Evolutionary conservation across 2,797 vertebrate species (phyloP), one percentile per base, ranked within the genome.

Genomic region (Cottoperca gobio): DNA sequence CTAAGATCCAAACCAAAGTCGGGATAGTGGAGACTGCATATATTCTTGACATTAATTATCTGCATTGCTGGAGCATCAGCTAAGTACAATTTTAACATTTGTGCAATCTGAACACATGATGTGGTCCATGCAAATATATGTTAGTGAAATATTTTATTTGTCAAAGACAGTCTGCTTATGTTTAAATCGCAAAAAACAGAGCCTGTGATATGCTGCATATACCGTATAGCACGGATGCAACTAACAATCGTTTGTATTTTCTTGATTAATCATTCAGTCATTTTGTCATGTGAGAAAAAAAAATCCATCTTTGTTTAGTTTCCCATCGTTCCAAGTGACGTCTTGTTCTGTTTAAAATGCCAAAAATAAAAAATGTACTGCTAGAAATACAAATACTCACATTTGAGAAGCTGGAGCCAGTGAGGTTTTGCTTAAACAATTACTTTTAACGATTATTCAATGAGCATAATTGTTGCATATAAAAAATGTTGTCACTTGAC

Each of bases 121-220:
- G 33, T 16, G 12, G 11, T 71, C n/a, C 24, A 40, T 54, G 5
- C 1, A 45, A 52, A 74, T 24, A 26, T 19, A 46, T 14, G 5
- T 21, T 35, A 24, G 5, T 43, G 28, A 1, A 65, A 35, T 37
- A 52, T 42, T 57, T 4, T 3, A 13, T 52, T 21, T 19, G 8
- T 17, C 31, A 45, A 10, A 43, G 23, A 28, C 39, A 12, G 14
- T 21, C 12, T 52, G 17, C 8, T 23, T 10, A 16, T 11, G 17
- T 60, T 60, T 1, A 71, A 33, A 59, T n/a, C n/a, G n/a, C n/a
- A n/a, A 39, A 14, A 48, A 50, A 28, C 43, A 42, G 55, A 37
- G 4, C 6, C 23, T 37, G 4, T 26, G 17, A 24, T 46, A 16
- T 31, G 42, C 19, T 54, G 8, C 5, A 11, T 21, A n/a, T 8